Base-by-base conservation (phyloP, 2,888 invertebrate species). In the Chironomus tentans region DNA sequence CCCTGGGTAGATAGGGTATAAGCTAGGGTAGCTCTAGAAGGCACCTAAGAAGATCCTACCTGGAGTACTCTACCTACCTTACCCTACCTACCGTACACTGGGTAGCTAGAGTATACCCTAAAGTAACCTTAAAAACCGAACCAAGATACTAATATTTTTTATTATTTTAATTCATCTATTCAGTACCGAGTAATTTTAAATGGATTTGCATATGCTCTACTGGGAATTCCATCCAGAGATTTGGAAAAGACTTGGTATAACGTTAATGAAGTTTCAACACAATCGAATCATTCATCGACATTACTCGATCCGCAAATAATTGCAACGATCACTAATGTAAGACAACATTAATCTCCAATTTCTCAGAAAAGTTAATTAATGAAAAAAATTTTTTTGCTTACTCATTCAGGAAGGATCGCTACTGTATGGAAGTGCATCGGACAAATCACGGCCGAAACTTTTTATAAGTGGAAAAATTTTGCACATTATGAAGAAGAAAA, bases 151-250 rank as follows among this genome's bases (percentile, higher is more conserved):
- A n/a, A n/a, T n/a, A n/a, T n/a, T n/a, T n/a, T 24, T 3, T 24
- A 24, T 24, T 24, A 24, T 47, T 61, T 48, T 70, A 65, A 18
- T 65, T 68, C 83, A n/a, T 24, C 69, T n/a, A 83, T 87, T 65
- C 86, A 94, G 92, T 94, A 93, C 82, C 91, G 93, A 78, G 92
- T 95, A 80, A 88, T 95, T 83, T 86, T 93, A 78, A 92, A 93
- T 82, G 93, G 93, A 3, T 91, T 92, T 81, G 92, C 92, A 68
- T 92, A 92, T 82, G 89, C 90, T 7, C 81, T 93, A 3, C 92
- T 92, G 82, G 92, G 92, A 3, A 90, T 92, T 22, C 91, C 92
- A 0, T 88, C 90, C 0, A 85, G 90, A n/a, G 91, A 91, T 82
- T 83, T 92, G 77, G 90, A 90, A 80, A 88, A 89, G 3, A 91